Evolutionary conservation across 2,888 invertebrate species (phyloP).

Genomic region (Epirrhoe tristata): DNA sequence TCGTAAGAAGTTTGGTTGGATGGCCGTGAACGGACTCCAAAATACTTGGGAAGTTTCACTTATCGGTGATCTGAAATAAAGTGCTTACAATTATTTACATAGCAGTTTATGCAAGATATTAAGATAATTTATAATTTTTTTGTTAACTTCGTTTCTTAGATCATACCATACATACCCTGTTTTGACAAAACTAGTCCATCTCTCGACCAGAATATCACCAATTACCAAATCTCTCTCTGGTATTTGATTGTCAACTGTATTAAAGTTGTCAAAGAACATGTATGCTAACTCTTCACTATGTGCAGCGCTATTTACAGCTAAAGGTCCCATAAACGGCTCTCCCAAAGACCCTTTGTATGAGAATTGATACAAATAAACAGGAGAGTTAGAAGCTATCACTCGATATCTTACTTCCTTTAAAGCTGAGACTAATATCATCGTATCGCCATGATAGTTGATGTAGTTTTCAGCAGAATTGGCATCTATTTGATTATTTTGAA

Average conservation of each 20-base stretch:
- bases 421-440: slow-evolving; percentile 71
- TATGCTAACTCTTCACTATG: slow-evolving; percentile 76
- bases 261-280: slow-evolving; percentile 58
- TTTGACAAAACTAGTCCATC: slow-evolving; percentile 78
- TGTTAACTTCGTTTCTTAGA: neutral
- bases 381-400: slow-evolving; percentile 46
- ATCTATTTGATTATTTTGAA: slow-evolving; percentile 53
- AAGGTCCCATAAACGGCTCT: slow-evolving; percentile 59
- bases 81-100: slow-evolving; percentile 9
- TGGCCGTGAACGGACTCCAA: slow-evolving; percentile 64
- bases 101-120: neutral
- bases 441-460: slow-evolving; percentile 71
- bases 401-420: slow-evolving; percentile 67
- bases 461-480: slow-evolving; percentile 53
- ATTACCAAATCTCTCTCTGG: slow-evolving; percentile 57
- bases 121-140: neutral
- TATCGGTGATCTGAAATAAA: slow-evolving; percentile 62
- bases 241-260: slow-evolving; percentile 39
- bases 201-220: slow-evolving; percentile 66
- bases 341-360: slow-evolving; percentile 71
- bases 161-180: slow-evolving; percentile 55
- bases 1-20: slow-evolving; percentile 53
- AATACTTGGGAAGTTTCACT: slow-evolving; percentile 57
- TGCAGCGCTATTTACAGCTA: slow-evolving; percentile 60
- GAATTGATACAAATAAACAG: slow-evolving; percentile 73